A percentile compares a stretch with the other conserved stretches of the same genome.
phyloP scores from a whole-genome alignment of 1,140 invertebrate genomes.

The Drosophila tani region DNA sequence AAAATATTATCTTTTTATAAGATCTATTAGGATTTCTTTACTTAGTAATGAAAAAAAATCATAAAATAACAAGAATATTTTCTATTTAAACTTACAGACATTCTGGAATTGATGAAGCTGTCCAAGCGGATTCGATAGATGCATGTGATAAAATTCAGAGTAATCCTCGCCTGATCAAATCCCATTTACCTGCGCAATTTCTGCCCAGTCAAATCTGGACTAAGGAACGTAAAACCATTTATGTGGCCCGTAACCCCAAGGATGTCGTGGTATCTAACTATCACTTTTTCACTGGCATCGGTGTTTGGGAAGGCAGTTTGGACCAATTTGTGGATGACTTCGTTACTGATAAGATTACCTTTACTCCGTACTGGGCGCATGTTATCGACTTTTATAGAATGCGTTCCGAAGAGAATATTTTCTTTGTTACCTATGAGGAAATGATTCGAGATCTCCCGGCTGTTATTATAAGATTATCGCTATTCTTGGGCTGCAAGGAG shows the following conservation, averaged over 20 bases:
- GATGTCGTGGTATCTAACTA: constrained; percentile 43
- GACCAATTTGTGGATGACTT: constrained; percentile 18
- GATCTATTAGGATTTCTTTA: too few relatives aligned
- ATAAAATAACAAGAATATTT: neutral
- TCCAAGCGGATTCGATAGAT: constrained; percentile 3
- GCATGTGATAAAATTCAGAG: neutral
- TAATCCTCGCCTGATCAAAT: constrained; percentile 32
- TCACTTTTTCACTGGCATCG: constrained; percentile 1
- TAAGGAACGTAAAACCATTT: constrained; percentile 25
- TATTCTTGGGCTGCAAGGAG: constrained; percentile 13
- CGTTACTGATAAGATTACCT: neutral
- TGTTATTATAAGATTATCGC: constrained; percentile 10
- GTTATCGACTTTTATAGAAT: constrained; percentile 41
- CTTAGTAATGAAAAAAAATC: too few relatives aligned
- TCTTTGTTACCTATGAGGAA: constrained; percentile 42
- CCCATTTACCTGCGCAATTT: constrained; percentile 40
- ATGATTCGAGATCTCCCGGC: constrained; percentile 24
- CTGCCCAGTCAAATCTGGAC: constrained; percentile 29
- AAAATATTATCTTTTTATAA: too few relatives aligned
- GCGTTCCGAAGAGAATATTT: constrained; percentile 28
- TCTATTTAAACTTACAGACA: neutral
- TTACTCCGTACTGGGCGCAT: constrained; percentile 35
- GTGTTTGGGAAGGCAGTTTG: neutral
- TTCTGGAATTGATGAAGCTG: neutral
- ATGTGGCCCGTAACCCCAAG: constrained; percentile 44